A percentile compares a stretch with the other conserved stretches of the same genome.
phyloP scores from a whole-genome alignment of 2,888 invertebrate species.

The Loripinus fragilis region DNA sequence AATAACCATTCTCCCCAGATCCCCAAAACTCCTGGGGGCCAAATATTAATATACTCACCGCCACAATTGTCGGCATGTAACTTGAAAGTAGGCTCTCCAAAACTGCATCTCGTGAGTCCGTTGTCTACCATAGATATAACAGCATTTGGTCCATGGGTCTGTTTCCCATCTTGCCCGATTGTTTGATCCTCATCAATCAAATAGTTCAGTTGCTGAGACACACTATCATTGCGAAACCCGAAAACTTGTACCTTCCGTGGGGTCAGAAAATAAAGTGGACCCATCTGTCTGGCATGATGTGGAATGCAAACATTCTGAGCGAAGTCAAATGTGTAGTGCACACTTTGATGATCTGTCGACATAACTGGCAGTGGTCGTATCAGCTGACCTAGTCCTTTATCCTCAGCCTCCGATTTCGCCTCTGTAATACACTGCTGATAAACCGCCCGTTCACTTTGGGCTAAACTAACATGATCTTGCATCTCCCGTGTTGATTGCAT shows the following conservation, averaged over 20 bases:
- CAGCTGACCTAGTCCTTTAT: background rate
- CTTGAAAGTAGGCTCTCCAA: conserved; percentile 9
- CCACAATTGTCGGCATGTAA: conserved; percentile 43
- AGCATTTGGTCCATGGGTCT: conserved; percentile 39
- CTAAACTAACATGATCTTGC: conserved; percentile 13
- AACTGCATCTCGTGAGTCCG: conserved; percentile 12
- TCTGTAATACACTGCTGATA: conserved; percentile 2
- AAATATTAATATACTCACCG: too few species aligned
- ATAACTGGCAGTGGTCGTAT: background rate
- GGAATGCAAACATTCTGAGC: conserved; percentile 34
- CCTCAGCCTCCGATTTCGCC: background rate
- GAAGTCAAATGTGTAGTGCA: conserved; percentile 42
- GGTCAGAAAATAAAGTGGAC: conserved; percentile 32
- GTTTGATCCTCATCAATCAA: conserved; percentile 40
- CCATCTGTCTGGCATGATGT: conserved; percentile 33
- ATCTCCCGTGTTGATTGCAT: conserved; percentile 1
- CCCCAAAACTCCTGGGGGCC: too few species aligned
- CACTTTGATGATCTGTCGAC: background rate
- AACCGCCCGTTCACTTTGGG: conserved; percentile 20
- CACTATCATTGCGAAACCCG: conserved; percentile 42
- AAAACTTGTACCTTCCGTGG: conserved; percentile 47
- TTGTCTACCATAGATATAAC: conserved; percentile 46
- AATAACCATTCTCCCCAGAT: too few species aligned
- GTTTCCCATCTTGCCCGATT: conserved; percentile 33
- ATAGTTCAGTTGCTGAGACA: conserved; percentile 36